Evolutionary conservation across 64 coral and sea anemone genomes (phyloP), one percentile per base, ranked within the genome.

Genomic region (Montipora sp.): DNA sequence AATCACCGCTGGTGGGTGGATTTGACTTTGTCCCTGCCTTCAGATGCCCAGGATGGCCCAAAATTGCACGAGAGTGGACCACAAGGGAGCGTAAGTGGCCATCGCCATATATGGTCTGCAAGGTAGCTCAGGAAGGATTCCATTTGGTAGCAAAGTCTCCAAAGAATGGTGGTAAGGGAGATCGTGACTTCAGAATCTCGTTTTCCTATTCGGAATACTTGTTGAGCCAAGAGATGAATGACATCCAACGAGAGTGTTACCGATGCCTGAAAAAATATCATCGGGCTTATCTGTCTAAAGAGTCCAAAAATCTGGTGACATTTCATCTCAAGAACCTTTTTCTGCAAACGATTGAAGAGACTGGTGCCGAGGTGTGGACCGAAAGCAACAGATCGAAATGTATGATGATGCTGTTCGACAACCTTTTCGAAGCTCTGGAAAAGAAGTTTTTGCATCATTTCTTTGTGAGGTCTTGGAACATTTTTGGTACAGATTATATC

Each of bases 251-350:
- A 51, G 48, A 95, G 51, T 95, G 89, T 47, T 95, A 95, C 89
- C 73, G 93, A 23, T 95, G 93, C 14, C 74, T 75, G 11, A 75
- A 75, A 12, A 75, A 75, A 75, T 45, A 12, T 44, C 86, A 96
- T 77, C 87, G 87, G 7, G 86, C 90, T 8, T 89, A 89, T 78
- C 79, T 88, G 66, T 45, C 20, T 15, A 92, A 59, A 22, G 68
- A 90, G 24, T 48, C 48, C 5, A 75, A 82, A 13, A 47, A 51
- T 65, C 49, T 92, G 75, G 85, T 88, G 66, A 77, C 90, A 11
- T 96, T 92, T 65, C 90, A 89, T 51, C 60, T 96, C 27, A 96
- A 96, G 77, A 96, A 87, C 18, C 47, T 96, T 9, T 72, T 96
- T 47, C 19, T 96, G 15, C 83, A 91, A 91, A 77, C 94, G 47